Evolutionary conservation across 2,113 vertebrate genomes (phyloP).

Genomic region (Fulmarus glacialis): DNA sequence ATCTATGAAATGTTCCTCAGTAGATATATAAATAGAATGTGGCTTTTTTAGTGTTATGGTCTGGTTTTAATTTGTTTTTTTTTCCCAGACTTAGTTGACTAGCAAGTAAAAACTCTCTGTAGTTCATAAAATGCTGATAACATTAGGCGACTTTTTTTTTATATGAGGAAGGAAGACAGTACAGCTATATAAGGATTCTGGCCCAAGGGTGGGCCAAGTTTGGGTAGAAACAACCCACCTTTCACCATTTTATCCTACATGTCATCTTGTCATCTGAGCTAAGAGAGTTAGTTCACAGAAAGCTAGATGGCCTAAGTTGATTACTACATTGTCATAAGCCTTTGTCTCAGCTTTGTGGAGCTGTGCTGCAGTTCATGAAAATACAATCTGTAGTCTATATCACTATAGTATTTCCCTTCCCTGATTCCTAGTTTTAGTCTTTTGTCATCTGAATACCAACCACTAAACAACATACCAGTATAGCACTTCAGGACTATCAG

Average conservation of each 20-base stretch:
- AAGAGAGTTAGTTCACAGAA: neutral
- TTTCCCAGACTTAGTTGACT: neutral
- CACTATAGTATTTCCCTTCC: neutral
- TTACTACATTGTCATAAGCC: neutral
- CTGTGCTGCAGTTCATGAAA: neutral
- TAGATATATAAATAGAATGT: neutral
- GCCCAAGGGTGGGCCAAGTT: neutral
- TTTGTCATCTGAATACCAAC: neutral
- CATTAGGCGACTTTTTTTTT: neutral
- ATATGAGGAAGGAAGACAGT: neutral
- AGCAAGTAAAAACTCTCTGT: neutral
- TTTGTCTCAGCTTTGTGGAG: neutral
- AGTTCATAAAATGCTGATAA: neutral
- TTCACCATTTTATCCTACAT: neutral
- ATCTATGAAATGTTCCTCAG: neutral
- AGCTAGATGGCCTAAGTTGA: neutral
- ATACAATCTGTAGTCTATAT: neutral
- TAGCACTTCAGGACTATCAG: rapidly evolving
- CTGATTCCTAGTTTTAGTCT: neutral
- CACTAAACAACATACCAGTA: neutral
- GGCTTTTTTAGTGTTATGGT: neutral
- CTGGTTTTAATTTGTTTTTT: neutral
- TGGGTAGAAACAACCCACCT: neutral
- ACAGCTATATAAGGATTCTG: neutral
- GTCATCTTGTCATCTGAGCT: neutral